Evolutionary conservation across 1,140 invertebrate genomes (phyloP).

Genomic region (Microvelia longipes): DNA sequence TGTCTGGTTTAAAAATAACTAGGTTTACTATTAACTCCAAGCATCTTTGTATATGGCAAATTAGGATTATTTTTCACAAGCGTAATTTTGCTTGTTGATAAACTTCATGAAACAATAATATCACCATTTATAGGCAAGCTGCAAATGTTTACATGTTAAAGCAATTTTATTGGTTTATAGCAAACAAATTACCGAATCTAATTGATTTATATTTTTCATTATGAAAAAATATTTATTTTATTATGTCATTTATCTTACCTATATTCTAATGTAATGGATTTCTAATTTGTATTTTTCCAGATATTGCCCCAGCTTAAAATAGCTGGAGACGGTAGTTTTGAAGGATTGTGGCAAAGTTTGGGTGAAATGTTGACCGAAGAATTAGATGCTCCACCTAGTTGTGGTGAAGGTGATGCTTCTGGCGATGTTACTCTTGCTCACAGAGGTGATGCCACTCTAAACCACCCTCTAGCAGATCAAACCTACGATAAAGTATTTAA

Average conservation of each 20-base stretch:
- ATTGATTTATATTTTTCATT: background rate
- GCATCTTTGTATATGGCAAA: no score
- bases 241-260: background rate
- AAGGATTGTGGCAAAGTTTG: slow-evolving; percentile 49
- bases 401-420: background rate
- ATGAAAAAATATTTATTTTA: background rate
- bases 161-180: background rate
- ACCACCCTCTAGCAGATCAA: no score
- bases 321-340: slow-evolving; percentile 50
- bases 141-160: background rate
- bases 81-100: no score
- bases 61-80: no score
- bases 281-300: background rate
- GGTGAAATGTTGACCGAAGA: slow-evolving; percentile 48
- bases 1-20: no score
- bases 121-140: no score
- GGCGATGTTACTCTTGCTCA: background rate
- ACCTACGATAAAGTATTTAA: no score
- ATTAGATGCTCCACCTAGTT: slow-evolving; percentile 1
- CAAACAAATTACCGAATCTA: background rate
- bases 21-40: no score
- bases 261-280: background rate
- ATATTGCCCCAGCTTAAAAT: slow-evolving; percentile 50
- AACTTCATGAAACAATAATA: no score
- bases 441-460: background rate